Evolutionary conservation across 2,113 vertebrate genomes (phyloP).

Genomic region (Hyla sarda): DNA sequence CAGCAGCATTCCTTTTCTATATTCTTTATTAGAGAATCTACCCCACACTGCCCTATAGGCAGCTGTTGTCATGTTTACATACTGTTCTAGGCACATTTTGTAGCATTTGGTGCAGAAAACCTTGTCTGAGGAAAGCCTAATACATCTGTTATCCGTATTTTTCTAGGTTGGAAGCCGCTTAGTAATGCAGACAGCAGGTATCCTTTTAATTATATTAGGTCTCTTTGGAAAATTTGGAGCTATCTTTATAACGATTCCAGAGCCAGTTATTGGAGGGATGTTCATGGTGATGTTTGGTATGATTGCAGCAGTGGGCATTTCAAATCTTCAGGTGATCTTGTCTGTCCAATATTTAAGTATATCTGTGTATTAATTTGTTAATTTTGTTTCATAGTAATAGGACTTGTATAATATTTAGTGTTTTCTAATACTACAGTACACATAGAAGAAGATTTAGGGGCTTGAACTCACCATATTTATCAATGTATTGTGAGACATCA

Average conservation of each 20-base stretch:
- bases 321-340: constrained; percentile 76
- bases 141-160: not conserved
- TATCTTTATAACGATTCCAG: constrained; percentile 80
- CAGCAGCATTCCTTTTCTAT: too few relatives aligned
- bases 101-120: too few relatives aligned
- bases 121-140: too few relatives aligned
- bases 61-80: too few relatives aligned
- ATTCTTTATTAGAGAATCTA: too few relatives aligned
- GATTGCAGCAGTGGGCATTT: constrained; percentile 80
- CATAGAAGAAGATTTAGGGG: too few relatives aligned
- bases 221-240: constrained; percentile 81
- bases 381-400: not conserved
- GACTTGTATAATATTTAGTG: not conserved
- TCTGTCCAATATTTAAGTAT: not conserved
- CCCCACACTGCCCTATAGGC: too few relatives aligned
- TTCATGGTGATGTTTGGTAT: constrained; percentile 84
- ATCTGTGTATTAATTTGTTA: not conserved
- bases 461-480: too few relatives aligned
- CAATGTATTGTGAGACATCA: too few relatives aligned
- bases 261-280: constrained; percentile 82
- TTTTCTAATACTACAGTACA: not conserved
- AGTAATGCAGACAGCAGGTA: constrained; percentile 75
- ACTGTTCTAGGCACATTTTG: too few relatives aligned
- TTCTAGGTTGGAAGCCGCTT: constrained; percentile 77
- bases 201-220: constrained; percentile 78